phyloP scores from a whole-genome alignment of 2,113 vertebrate species.

The Ptyas mucosa region DNA sequence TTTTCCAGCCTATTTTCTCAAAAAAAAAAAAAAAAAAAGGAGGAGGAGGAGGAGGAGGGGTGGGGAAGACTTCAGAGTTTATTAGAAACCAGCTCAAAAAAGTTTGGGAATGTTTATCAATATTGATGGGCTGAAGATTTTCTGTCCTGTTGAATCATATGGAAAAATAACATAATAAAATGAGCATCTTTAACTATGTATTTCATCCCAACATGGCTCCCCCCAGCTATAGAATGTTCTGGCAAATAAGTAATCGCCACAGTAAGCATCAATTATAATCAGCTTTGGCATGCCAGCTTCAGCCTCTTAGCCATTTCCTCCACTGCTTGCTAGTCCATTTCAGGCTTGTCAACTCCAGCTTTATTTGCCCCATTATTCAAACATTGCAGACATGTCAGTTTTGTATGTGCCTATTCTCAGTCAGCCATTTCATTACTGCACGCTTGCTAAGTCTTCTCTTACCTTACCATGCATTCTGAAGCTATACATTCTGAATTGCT shows the following conservation, averaged over 20 bases:
- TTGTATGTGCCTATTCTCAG: not conserved
- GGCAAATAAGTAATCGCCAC: not conserved
- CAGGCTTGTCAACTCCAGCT: not conserved
- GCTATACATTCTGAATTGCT: not conserved
- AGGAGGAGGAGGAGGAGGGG: too few species aligned
- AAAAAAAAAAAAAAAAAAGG: not conserved
- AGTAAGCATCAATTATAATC: not conserved
- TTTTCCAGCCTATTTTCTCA: not conserved
- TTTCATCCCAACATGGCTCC: not conserved
- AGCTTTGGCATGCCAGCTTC: not conserved
- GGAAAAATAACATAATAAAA: not conserved
- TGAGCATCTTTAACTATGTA: not conserved
- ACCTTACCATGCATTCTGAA: not conserved
- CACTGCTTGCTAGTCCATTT: not conserved
- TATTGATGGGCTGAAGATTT: not conserved
- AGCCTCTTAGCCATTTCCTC: not conserved
- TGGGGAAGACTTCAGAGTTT: fast-evolving
- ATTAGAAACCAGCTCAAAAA: not conserved
- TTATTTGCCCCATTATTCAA: not conserved
- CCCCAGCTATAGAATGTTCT: not conserved
- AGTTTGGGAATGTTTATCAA: not conserved
- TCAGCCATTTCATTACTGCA: not conserved
- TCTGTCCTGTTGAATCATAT: not conserved
- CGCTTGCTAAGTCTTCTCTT: not conserved
- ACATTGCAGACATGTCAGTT: not conserved